These are phyloP conservation scores for Lycocerus yunnanus DNA, from an alignment of 2,888 invertebrate species.

Conservation along the genomic window DNA sequence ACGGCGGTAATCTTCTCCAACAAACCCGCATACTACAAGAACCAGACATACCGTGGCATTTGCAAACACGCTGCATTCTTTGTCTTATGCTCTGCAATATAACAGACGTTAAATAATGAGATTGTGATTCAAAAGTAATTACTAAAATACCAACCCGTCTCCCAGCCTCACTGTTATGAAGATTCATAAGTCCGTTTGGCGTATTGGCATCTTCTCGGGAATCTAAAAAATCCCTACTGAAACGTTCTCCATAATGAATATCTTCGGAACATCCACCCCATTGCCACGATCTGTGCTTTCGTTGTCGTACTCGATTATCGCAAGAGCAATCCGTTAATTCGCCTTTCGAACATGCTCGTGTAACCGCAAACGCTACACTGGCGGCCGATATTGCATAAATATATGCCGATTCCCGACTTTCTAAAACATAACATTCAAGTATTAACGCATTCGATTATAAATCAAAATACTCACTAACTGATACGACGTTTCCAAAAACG, in stretches of 20 bases:
- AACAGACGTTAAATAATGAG: neutral
- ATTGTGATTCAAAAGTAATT: conserved; percentile 6
- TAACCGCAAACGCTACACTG: conserved; percentile 86
- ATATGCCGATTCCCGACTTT: conserved; percentile 88
- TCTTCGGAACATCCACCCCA: conserved; percentile 96
- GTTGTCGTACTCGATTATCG: conserved; percentile 74
- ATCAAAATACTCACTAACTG: conserved; percentile 77
- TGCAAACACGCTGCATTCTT: conserved; percentile 86
- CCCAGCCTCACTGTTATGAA: conserved; percentile 92
- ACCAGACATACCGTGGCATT: conserved; percentile 93
- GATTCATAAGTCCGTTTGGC: conserved; percentile 81
- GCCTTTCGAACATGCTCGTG: conserved; percentile 83
- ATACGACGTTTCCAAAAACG: conserved; percentile 83
- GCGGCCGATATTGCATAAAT: conserved; percentile 88
- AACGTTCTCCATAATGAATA: conserved; percentile 81
- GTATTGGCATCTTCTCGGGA: conserved; percentile 74
- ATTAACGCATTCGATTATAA: conserved; percentile 29
- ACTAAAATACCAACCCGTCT: conserved; percentile 66
- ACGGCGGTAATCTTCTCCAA: conserved; percentile 82
- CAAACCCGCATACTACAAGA: conserved; percentile 90
- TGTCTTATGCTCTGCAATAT: conserved; percentile 66
- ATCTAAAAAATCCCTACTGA: conserved; percentile 86
- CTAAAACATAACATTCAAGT: conserved; percentile 57
- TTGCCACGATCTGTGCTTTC: conserved; percentile 78
- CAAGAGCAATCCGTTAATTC: conserved; percentile 89